These are phyloP conservation scores for Scrobipalpa costella DNA, from an alignment of 2,888 invertebrate genomes.

Conservation along the genomic window DNA sequence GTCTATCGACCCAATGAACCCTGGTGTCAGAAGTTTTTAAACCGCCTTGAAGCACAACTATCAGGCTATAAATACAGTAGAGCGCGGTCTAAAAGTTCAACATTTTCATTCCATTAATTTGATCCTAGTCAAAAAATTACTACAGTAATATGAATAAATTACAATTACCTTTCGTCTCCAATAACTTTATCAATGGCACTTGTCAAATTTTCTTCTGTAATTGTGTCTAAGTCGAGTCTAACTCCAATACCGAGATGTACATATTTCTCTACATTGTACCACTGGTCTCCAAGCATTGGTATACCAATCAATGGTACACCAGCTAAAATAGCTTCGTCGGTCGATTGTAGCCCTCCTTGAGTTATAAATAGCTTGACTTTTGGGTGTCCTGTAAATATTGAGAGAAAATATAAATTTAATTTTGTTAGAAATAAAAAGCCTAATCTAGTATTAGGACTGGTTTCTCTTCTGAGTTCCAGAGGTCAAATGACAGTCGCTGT, in stretches of 20 bases:
- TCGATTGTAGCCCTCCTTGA: constrained; percentile 23
- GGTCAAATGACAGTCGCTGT: too few species aligned
- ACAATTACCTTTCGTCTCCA: constrained; percentile 13
- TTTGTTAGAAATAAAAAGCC: neutral
- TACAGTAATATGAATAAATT: too few species aligned
- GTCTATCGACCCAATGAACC: too few species aligned
- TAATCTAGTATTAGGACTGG: too few species aligned
- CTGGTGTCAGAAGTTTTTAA: too few species aligned
- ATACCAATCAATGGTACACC: constrained; percentile 18
- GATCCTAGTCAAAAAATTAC: too few species aligned
- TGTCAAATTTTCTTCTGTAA: constrained; percentile 40
- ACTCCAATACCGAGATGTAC: constrained; percentile 48
- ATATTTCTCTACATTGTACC: constrained; percentile 53
- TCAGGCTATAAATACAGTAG: too few species aligned
- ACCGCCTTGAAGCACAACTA: too few species aligned
- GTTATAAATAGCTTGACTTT: constrained; percentile 57
- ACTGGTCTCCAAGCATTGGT: constrained; percentile 59
- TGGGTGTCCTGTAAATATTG: constrained; percentile 51
- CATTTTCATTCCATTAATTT: too few species aligned
- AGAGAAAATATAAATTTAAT: neutral
- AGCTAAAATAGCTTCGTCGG: constrained; percentile 20
- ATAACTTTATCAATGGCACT: constrained; percentile 39
- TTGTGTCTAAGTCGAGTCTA: constrained; percentile 39
- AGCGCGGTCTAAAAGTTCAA: too few species aligned
- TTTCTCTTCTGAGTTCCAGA: too few species aligned